Evolutionary conservation across 1,140 invertebrate species (phyloP).

Genomic region (Mya arenaria): DNA sequence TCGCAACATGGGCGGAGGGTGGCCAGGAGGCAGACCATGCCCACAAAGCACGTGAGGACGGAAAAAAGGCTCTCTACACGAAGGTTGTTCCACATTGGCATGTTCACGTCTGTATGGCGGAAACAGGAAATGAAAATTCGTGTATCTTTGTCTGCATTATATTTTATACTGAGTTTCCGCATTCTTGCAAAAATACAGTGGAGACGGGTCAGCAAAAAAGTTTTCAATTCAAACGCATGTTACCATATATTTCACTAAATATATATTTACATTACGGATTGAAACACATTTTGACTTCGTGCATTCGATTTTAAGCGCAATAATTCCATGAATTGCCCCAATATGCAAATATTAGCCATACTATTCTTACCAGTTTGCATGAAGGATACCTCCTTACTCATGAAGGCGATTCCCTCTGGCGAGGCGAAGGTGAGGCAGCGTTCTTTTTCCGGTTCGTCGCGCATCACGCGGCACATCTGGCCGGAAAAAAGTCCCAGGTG

Average conservation of each 20-base stretch:
- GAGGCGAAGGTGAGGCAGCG: background rate
- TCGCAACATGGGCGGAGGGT: constrained; percentile 30
- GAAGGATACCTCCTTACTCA: background rate
- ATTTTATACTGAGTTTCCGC: no score
- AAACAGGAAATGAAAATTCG: no score
- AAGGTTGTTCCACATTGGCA: constrained; percentile 49
- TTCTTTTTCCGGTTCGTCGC: background rate
- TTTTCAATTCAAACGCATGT: no score
- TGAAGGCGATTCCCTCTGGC: background rate
- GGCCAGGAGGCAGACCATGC: constrained; percentile 16
- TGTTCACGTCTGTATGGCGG: constrained; percentile 40
- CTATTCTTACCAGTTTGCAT: background rate
- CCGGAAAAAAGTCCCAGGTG: background rate
- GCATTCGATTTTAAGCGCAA: no score
- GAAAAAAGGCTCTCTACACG: constrained; percentile 29
- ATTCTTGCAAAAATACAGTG: no score
- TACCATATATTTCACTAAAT: no score
- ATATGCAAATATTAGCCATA: background rate
- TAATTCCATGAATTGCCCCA: no score
- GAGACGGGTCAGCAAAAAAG: no score
- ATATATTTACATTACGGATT: no score
- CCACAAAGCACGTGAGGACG: background rate
- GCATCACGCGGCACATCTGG: background rate
- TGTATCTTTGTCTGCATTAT: no score
- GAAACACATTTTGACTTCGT: no score